Conservation (phyloP, 2,113 vertebrate species). For the Megaceryle torquata region DNA sequence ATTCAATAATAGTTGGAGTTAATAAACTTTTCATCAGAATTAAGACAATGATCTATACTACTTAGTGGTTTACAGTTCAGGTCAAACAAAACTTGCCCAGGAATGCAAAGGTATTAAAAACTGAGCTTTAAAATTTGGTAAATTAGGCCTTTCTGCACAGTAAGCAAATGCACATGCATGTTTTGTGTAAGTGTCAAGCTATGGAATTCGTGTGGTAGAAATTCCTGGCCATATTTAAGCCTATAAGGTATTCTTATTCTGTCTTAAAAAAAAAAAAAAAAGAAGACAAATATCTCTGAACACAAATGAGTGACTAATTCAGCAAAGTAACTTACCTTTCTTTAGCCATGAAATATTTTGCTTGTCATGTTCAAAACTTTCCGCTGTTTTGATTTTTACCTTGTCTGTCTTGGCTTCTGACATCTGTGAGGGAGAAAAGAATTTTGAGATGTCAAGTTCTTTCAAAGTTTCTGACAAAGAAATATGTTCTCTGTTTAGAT, state of each 20-base stretch:
- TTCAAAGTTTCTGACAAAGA: conserved; percentile 33
- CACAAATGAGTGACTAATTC: not conserved
- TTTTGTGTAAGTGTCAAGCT: not conserved
- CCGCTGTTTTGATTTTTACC: conserved; percentile 72
- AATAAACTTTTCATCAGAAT: not conserved
- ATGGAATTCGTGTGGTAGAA: not conserved
- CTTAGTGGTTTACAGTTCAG: not conserved
- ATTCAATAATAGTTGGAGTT: not conserved
- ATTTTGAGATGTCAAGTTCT: conserved; percentile 46
- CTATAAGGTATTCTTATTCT: not conserved
- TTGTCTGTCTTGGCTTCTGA: conserved; percentile 76
- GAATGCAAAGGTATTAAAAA: not conserved
- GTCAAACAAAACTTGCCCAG: not conserved
- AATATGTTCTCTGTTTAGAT: conserved; percentile 33
- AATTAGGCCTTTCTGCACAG: not conserved
- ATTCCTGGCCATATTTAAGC: not conserved
- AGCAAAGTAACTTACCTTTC: conserved; percentile 72
- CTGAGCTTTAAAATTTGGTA: not conserved
- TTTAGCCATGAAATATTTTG: conserved; percentile 77
- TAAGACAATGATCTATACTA: not conserved
- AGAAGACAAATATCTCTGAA: not conserved
- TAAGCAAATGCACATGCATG: not conserved
- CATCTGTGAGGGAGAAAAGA: conserved; percentile 71
- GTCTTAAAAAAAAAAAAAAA: not conserved
- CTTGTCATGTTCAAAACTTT: conserved; percentile 78